A percentile compares a stretch with the other conserved stretches of the same genome.
These are phyloP conservation scores for Serinus canaria DNA, from an alignment of 2,113 vertebrate genomes.

Conservation along the genomic window DNA sequence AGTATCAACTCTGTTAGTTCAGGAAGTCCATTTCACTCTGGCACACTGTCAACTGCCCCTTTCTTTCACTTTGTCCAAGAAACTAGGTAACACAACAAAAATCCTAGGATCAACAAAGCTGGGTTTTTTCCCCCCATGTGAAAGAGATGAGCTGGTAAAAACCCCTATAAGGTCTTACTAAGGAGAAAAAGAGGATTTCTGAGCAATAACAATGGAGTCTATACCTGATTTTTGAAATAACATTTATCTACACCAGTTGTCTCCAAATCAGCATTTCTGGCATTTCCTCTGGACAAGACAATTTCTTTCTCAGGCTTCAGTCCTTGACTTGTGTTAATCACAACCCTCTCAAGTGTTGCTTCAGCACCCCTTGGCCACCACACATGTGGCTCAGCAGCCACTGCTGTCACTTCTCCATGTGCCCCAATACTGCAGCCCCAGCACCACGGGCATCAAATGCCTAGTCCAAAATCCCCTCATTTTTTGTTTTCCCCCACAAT, in stretches of 20 bases:
- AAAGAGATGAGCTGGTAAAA: neutral
- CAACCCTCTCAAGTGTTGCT: neutral
- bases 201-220: neutral
- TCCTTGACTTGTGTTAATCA: neutral
- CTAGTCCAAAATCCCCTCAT: fast-evolving
- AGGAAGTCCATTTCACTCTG: neutral
- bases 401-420: fast-evolving
- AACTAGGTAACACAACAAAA: neutral
- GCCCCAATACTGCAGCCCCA: neutral
- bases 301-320: neutral
- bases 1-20: neutral
- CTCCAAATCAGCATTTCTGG: neutral
- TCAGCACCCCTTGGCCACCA: neutral
- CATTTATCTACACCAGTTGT: neutral
- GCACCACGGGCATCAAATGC: fast-evolving
- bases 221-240: neutral
- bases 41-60: neutral
- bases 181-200: neutral
- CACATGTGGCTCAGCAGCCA: fast-evolving
- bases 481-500: neutral
- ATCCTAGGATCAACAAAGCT: neutral
- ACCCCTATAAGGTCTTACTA: neutral
- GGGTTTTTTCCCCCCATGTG: neutral
- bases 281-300: neutral
- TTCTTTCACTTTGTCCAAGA: neutral